Evolutionary conservation across 2,888 invertebrate genomes (phyloP).

Genomic region (Drosophila buzzatii): DNA sequence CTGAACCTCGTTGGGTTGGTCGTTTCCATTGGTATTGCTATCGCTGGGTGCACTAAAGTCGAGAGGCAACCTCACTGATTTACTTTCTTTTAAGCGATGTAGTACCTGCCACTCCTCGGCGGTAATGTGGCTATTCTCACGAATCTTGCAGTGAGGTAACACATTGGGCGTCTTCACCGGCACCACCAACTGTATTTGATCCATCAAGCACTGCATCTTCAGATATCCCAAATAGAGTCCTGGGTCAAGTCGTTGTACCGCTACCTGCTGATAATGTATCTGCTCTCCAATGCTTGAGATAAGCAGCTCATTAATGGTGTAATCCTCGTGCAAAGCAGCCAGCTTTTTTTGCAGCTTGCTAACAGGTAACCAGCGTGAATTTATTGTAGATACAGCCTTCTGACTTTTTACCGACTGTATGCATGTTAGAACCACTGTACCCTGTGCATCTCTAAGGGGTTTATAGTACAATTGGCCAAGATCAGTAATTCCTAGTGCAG

Average conservation of each 20-base stretch:
- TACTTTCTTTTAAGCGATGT: conserved; percentile 85
- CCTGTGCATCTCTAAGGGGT: conserved; percentile 94
- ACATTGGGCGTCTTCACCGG: conserved; percentile 97
- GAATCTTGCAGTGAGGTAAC: conserved; percentile 95
- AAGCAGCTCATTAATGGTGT: conserved; percentile 92
- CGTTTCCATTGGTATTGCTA: conserved; percentile 73
- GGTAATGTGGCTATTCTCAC: conserved; percentile 98
- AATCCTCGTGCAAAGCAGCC: conserved; percentile 90
- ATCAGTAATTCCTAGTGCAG: conserved; percentile 95
- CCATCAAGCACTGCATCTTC: conserved; percentile 98
- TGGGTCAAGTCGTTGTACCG: conserved; percentile 91
- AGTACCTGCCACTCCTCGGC: conserved; percentile 98
- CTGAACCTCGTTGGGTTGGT: conserved; percentile 90
- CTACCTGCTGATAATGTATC: conserved; percentile 88
- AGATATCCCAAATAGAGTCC: conserved; percentile 98
- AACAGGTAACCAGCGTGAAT: conserved; percentile 96
- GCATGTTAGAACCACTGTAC: conserved; percentile 95
- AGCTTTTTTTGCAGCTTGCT: conserved; percentile 93
- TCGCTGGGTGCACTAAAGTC: conserved; percentile 78
- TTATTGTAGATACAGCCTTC: conserved; percentile 94
- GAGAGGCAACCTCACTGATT: conserved; percentile 69
- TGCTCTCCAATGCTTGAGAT: conserved; percentile 95
- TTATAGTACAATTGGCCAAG: conserved; percentile 97
- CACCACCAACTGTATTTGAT: conserved; percentile 96
- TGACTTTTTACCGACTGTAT: conserved; percentile 89